Evolutionary conservation across 2,113 vertebrate genomes (phyloP).

Genomic region (Hippocampus abdominalis): DNA sequence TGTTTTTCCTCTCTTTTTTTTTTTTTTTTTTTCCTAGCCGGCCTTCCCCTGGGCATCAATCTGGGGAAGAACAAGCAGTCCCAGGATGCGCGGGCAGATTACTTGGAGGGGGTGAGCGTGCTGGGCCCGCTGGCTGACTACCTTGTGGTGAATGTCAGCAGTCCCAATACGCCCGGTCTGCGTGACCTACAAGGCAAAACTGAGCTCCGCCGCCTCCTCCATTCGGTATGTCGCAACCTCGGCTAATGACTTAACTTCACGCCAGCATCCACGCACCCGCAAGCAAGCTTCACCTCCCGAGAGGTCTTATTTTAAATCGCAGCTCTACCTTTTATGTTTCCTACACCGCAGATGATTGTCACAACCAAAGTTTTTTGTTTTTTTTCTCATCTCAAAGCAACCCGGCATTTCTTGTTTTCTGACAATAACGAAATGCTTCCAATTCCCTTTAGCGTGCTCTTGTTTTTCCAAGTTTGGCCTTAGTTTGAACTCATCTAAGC

Average conservation of each 20-base stretch:
- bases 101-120: conserved; percentile 76
- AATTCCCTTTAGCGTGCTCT: too few relatives aligned
- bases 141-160: conserved; percentile 93
- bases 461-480: too few relatives aligned
- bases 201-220: conserved; percentile 79
- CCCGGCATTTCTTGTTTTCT: too few relatives aligned
- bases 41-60: conserved; percentile 89
- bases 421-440: too few relatives aligned
- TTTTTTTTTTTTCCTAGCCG: conserved; percentile 68
- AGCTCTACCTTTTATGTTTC: too few relatives aligned
- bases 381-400: too few relatives aligned
- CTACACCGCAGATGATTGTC: too few relatives aligned
- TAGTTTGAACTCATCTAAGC: too few relatives aligned
- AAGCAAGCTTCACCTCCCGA: too few relatives aligned
- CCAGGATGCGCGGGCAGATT: conserved; percentile 81
- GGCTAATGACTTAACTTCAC: not conserved
- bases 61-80: conserved; percentile 94
- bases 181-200: conserved; percentile 83
- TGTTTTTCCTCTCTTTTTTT: conserved; percentile 6
- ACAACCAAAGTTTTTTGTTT: not conserved
- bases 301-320: too few relatives aligned
- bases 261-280: not conserved
- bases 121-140: conserved; percentile 92
- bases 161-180: conserved; percentile 90
- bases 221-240: conserved; percentile 69